Base-by-base conservation (phyloP, 2,797 vertebrate species). In the Sebastes iracundus region DNA sequence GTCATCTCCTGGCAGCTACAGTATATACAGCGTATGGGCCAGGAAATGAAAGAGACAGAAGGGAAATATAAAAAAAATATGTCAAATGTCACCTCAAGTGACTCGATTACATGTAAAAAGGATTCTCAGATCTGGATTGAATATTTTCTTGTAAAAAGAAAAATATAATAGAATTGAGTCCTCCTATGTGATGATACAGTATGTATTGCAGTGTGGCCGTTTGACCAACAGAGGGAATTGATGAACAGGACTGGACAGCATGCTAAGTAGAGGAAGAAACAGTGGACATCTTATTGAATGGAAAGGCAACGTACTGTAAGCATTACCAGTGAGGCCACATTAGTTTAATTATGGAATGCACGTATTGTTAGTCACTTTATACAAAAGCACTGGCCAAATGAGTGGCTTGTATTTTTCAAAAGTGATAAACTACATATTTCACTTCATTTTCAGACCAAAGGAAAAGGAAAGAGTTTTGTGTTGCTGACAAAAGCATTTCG, bases 1-100 rank as follows among this genome's bases (percentile, higher is more conserved):
- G 90, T 92, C 88, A 85, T 80, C 75, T 81, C 49, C 65, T 85
- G 88, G 82, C 88, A 88, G 83, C 75, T 64, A 74, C 52, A 46
- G 46, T 65, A 33, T 14, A 72, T 16, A 20, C 49, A 68, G 33
- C 22, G 6, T 27, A 79, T 12, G 12, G 18, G 70, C 46, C 58
- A 86, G 70, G 60, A 84, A 66, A 82, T 22, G 23, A 61, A 33
- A 20, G 42, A 72, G 1, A 25, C 60, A 56, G 49, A 71, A 20
- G 3, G 67, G 56, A 55, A 52, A 73, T 74, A 32, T 22, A 49
- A 49, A 49, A 65, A 74, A 66, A 72, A 80, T 20, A 27, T 62
- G 55, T 73, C 62, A 72, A 83, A 77, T 46, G 16, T 72, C 60
- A 27, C 32, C 66, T 73, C 6, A 22, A 63, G 18, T 62, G 27